Conservation (phyloP, 64 coral and sea anemone genomes). For the Acropora tenuis region DNA sequence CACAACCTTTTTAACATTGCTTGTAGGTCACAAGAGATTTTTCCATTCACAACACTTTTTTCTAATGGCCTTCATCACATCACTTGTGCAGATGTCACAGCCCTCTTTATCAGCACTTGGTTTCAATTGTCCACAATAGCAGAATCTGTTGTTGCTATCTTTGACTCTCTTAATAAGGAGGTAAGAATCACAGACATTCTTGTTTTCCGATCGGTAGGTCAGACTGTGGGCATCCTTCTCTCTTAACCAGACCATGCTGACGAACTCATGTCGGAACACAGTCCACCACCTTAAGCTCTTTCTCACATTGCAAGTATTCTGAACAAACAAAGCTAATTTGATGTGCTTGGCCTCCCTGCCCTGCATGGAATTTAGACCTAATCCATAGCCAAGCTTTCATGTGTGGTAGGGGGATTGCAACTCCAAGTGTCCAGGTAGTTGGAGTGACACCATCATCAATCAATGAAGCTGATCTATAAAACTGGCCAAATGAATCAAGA, state of each 20-base stretch:
- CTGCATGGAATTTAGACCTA: constrained; percentile 49
- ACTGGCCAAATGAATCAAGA: too few relatives aligned
- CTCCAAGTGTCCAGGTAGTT: constrained; percentile 28
- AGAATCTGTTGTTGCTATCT: background rate
- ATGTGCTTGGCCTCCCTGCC: constrained; percentile 47
- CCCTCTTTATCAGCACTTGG: background rate
- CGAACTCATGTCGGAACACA: constrained; percentile 58
- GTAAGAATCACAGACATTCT: constrained; percentile 4
- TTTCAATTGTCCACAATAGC: constrained; percentile 18
- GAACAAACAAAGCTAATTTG: constrained; percentile 4
- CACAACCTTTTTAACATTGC: background rate
- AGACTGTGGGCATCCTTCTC: constrained; percentile 14
- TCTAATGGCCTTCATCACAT: background rate
- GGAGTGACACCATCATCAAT: constrained; percentile 23
- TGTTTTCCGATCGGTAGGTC: constrained; percentile 11
- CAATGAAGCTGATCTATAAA: background rate
- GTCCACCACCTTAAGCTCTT: constrained; percentile 46
- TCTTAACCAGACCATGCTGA: constrained; percentile 34
- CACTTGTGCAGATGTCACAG: background rate
- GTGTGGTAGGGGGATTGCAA: constrained; percentile 23
- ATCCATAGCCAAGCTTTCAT: constrained; percentile 10
- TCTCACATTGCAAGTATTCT: constrained; percentile 40
- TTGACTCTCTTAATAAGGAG: constrained; percentile 24
- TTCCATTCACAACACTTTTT: background rate
- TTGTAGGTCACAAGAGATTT: background rate